Percentiles rank a stretch among this genome's conserved stretches.
phyloP scores from a whole-genome alignment of 2,888 invertebrate species.

The Notodonta ziczac region DNA sequence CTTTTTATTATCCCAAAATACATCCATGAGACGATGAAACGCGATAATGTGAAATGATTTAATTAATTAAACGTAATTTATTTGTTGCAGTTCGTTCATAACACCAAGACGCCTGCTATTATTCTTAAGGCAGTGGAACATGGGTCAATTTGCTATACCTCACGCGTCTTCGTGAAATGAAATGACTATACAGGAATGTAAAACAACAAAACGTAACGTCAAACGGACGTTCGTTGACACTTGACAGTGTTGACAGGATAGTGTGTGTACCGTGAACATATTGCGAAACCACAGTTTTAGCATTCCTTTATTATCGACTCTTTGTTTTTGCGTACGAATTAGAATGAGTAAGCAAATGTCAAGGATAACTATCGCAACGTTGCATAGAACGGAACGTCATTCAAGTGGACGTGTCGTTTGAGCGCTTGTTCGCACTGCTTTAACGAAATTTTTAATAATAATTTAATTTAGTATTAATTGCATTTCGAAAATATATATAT shows the following conservation, averaged over 20 bases:
- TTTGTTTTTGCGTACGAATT: conserved; percentile 17
- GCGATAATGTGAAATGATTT: too few relatives aligned
- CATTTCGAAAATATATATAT: neutral
- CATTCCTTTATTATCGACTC: conserved; percentile 20
- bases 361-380: conserved; percentile 19
- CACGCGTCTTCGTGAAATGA: too few relatives aligned
- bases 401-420: conserved; percentile 32
- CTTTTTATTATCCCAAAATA: too few relatives aligned
- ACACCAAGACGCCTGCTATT: too few relatives aligned
- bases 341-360: conserved; percentile 25
- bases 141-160: too few relatives aligned
- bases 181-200: too few relatives aligned
- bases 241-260: conserved; percentile 14
- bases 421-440: conserved; percentile 3
- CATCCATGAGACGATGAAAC: too few relatives aligned
- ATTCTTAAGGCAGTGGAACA: too few relatives aligned
- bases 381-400: conserved; percentile 18
- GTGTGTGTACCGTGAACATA: conserved; percentile 13
- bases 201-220: conserved; percentile 27
- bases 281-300: conserved; percentile 23
- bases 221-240: neutral
- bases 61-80: too few relatives aligned
- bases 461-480: neutral
- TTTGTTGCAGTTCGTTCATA: too few relatives aligned
- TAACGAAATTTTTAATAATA: neutral